phyloP scores from a whole-genome alignment of 2,113 vertebrate genomes.

The Eretmochelys imbricata region DNA sequence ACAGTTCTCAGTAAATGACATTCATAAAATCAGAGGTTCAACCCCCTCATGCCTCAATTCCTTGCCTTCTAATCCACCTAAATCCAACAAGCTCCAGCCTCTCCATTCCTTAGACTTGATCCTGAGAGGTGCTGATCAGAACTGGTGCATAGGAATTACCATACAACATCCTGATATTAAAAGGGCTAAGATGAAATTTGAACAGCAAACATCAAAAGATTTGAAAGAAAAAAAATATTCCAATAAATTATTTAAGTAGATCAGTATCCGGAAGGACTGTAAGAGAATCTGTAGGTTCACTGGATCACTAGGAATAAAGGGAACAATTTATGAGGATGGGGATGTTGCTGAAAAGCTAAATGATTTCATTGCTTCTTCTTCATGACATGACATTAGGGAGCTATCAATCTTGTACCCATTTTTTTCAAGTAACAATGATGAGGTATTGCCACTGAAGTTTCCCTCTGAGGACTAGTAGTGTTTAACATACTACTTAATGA shows the following conservation, averaged over 20 bases:
- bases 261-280: neutral
- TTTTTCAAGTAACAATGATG: neutral
- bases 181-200: neutral
- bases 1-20: neutral
- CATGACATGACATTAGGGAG: neutral
- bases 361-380: neutral
- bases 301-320: neutral
- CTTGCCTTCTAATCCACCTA: neutral
- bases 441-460: neutral
- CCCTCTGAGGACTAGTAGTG: neutral
- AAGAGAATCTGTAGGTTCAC: neutral
- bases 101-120: neutral
- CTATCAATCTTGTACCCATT: neutral
- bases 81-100: neutral
- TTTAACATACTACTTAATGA: neutral
- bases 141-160: neutral
- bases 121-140: neutral
- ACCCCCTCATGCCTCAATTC: neutral
- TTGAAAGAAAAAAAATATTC: neutral
- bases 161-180: neutral
- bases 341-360: neutral
- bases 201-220: neutral
- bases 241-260: neutral
- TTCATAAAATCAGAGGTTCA: neutral
- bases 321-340: neutral